phyloP scores from a whole-genome alignment of 2,888 invertebrate genomes.

The Acleris laterana region DNA sequence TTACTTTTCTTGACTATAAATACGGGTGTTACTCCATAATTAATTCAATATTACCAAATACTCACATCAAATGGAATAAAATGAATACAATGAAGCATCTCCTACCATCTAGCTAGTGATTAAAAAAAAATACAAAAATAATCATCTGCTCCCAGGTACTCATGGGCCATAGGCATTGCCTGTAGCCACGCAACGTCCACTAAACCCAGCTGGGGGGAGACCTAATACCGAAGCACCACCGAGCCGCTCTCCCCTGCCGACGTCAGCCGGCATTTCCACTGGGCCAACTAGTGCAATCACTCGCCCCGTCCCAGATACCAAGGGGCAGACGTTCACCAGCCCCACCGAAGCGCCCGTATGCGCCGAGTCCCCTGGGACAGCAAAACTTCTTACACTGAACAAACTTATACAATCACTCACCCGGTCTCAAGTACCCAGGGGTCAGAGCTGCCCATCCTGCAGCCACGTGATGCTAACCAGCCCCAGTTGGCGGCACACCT shows the following conservation, averaged over 20 bases:
- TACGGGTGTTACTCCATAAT: too few relatives aligned
- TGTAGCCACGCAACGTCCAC: conserved; percentile 75
- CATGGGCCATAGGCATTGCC: conserved; percentile 70
- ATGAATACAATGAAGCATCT: too few relatives aligned
- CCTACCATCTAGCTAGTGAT: too few relatives aligned
- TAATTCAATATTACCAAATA: too few relatives aligned
- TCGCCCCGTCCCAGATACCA: conserved; percentile 70
- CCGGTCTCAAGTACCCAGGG: conserved; percentile 67
- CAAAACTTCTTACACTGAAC: too few relatives aligned
- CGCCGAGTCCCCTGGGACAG: too few relatives aligned
- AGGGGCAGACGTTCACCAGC: too few relatives aligned
- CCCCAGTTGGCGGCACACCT: conserved; percentile 71
- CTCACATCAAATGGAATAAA: too few relatives aligned
- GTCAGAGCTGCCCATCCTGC: conserved; percentile 74
- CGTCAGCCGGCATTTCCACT: conserved; percentile 77
- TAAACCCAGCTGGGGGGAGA: conserved; percentile 69
- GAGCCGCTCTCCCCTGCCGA: too few relatives aligned
- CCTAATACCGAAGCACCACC: conserved; percentile 70
- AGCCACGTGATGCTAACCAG: conserved; percentile 74
- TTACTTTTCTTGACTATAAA: too few relatives aligned
- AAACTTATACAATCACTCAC: conserved; percentile 49
- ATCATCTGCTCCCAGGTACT: conserved; percentile 68
- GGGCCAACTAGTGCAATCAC: conserved; percentile 35
- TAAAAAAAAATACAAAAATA: too few relatives aligned
- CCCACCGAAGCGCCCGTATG: too few relatives aligned